Evolutionary conservation across 2,797 vertebrate genomes (phyloP).

Genomic region (Trichosurus vulpecula): DNA sequence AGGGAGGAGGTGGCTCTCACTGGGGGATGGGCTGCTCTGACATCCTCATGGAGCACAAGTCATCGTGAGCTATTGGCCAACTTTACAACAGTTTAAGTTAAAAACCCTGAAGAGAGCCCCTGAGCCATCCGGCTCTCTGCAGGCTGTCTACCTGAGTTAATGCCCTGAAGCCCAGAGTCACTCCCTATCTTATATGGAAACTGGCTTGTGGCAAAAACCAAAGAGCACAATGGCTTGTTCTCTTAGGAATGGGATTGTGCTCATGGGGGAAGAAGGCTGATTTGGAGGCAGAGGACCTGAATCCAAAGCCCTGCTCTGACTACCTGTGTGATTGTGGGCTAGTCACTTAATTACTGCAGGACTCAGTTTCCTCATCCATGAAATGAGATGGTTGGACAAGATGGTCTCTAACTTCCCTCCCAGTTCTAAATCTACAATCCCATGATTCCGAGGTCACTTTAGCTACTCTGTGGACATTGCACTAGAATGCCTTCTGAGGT

Average conservation of each 20-base stretch:
- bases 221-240: not conserved
- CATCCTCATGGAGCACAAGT: slow-evolving; percentile 34
- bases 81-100: slow-evolving; percentile 19
- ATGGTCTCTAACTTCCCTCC: not conserved
- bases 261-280: not conserved
- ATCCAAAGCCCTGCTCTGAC: not conserved
- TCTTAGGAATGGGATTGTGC: not conserved
- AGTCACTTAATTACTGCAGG: not conserved
- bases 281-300: not conserved
- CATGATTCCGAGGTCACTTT: not conserved
- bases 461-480: not conserved
- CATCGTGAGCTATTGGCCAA: not conserved
- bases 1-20: not conserved
- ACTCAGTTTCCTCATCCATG: not conserved
- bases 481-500: not conserved
- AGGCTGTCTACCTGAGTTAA: slow-evolving; percentile 18
- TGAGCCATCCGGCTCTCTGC: slow-evolving; percentile 46
- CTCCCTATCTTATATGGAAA: slow-evolving; percentile 47
- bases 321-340: not conserved
- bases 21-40: accelerated
- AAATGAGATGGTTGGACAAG: not conserved
- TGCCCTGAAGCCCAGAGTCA: slow-evolving; percentile 32
- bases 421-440: not conserved
- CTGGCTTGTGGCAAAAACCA: slow-evolving; percentile 8
- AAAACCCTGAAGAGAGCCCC: slow-evolving; percentile 46